A percentile compares a stretch with the other conserved stretches of the same genome.
Conservation (phyloP, 2,888 invertebrate genomes). For the Plebejus argus region DNA sequence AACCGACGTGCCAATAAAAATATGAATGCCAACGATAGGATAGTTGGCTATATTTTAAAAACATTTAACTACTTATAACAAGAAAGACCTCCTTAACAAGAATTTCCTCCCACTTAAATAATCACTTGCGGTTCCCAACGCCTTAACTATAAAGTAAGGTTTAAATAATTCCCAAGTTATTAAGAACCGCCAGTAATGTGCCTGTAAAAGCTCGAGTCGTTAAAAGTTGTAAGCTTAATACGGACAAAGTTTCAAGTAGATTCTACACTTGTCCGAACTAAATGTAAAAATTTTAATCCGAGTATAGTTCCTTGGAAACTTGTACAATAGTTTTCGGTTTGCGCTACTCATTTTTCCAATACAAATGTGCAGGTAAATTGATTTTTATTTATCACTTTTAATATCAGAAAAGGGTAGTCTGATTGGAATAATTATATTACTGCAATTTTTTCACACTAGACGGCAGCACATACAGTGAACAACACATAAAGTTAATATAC, state of each 20-base stretch:
- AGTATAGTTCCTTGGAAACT: background rate
- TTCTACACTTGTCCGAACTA: background rate
- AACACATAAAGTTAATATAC: no score
- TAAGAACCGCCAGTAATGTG: slow-evolving; percentile 8
- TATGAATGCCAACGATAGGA: no score
- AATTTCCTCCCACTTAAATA: slow-evolving; percentile 14
- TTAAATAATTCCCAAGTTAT: slow-evolving; percentile 10
- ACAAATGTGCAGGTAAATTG: background rate
- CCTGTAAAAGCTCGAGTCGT: slow-evolving; percentile 18
- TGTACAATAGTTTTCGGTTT: background rate
- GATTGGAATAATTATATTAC: no score
- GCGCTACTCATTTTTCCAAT: background rate
- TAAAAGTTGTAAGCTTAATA: slow-evolving; percentile 29
- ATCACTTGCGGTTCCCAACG: background rate
- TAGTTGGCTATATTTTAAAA: no score
- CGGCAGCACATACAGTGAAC: no score
- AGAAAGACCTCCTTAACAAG: background rate
- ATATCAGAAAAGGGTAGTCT: no score
- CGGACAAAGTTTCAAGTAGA: slow-evolving; percentile 16
- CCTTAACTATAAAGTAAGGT: background rate
- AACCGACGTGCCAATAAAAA: no score
- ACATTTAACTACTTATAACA: background rate
- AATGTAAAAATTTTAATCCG: slow-evolving; percentile 16
- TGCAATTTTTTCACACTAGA: no score
- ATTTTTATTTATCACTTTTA: no score